These are phyloP conservation scores for Echinometra lucunter DNA, from an alignment of 53 echinoderm and acorn worm species.

Conservation along the genomic window DNA sequence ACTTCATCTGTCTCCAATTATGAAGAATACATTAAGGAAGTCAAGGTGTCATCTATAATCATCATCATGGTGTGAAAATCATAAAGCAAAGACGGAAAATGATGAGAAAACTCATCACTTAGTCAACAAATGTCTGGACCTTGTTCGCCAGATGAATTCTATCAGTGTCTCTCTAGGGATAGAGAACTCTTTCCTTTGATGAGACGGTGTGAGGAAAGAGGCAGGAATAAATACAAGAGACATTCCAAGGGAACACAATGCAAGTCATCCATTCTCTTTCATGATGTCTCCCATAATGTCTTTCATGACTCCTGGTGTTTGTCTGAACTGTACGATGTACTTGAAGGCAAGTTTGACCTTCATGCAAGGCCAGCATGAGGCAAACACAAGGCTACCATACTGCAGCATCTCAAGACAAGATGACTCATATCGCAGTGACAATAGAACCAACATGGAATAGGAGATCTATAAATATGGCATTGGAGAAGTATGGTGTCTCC, in stretches of 20 bases:
- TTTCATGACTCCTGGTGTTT: constrained; percentile 5
- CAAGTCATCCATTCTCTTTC: constrained; percentile 11
- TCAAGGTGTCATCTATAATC: not conserved
- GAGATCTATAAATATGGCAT: constrained; percentile 39
- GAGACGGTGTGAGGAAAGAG: not conserved
- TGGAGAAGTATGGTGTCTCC: constrained; percentile 40
- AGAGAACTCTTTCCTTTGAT: not conserved
- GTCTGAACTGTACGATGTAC: constrained; percentile 5
- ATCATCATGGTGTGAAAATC: not conserved
- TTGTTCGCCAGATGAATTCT: not conserved
- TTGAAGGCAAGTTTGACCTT: not conserved
- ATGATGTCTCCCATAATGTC: not conserved
- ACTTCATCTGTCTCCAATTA: not conserved
- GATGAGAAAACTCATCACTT: not conserved
- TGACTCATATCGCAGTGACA: not conserved
- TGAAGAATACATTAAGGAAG: not conserved
- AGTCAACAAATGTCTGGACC: constrained; percentile 1
- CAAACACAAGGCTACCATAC: constrained; percentile 18
- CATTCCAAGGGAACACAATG: constrained; percentile 1
- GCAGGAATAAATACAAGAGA: constrained; percentile 3
- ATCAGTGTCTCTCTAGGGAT: not conserved
- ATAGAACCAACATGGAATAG: not conserved
- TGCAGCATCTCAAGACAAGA: not conserved
- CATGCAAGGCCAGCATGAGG: not conserved
- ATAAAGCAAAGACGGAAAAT: not conserved